These are phyloP conservation scores for Stichodactyla helianthus DNA, from an alignment of 64 coral and sea anemone genomes.

Conservation along the genomic window DNA sequence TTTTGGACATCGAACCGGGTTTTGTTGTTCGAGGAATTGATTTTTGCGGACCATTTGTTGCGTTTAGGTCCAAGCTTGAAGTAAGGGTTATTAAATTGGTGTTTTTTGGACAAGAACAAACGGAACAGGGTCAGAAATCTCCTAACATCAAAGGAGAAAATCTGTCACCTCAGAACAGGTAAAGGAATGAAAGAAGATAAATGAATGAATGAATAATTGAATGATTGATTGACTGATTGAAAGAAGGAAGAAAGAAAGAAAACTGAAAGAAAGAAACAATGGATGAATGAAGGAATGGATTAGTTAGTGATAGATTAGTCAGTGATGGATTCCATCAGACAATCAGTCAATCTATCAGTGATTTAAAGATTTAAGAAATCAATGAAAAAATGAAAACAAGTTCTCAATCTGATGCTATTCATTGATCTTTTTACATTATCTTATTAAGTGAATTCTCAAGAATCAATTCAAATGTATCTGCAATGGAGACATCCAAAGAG, in stretches of 20 bases:
- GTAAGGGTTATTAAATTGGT: slow-evolving; percentile 68
- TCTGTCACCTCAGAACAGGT: not conserved
- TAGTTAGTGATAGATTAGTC: no score
- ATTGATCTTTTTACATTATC: not conserved
- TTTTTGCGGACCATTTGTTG: slow-evolving; percentile 60
- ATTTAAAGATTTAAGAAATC: no score
- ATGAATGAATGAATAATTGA: no score
- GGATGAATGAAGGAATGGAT: no score
- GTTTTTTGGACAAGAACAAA: slow-evolving; percentile 24
- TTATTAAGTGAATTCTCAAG: not conserved
- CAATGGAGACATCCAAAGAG: slow-evolving; percentile 20
- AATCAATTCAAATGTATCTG: not conserved
- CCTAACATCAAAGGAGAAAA: not conserved
- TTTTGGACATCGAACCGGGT: slow-evolving; percentile 66
- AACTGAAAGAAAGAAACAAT: no score
- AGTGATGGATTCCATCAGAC: no score
- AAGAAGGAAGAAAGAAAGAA: no score
- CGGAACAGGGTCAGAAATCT: not conserved
- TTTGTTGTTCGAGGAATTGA: slow-evolving; percentile 56
- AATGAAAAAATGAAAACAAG: no score
- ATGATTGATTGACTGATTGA: no score
- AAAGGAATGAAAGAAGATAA: not conserved
- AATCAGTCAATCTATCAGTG: no score
- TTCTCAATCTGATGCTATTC: not conserved
- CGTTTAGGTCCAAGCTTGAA: slow-evolving; percentile 72